Evolutionary conservation across 2,888 invertebrate genomes (phyloP).

Genomic region (Branchinecta sandiegonensis): DNA sequence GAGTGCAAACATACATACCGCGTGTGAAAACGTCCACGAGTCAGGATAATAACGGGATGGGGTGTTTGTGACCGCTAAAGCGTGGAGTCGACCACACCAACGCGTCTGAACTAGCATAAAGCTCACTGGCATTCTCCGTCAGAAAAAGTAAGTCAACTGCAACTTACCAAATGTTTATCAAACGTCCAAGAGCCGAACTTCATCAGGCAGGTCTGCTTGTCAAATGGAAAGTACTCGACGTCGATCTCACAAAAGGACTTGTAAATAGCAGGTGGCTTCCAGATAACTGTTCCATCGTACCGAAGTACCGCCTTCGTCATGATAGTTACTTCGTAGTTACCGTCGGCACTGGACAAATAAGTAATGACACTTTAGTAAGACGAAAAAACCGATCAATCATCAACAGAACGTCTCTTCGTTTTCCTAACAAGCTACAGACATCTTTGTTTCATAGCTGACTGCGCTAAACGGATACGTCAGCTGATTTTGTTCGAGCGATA

Average conservation of each 20-base stretch:
- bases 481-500: too few species aligned
- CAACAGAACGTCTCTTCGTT: not conserved
- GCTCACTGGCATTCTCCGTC: too few species aligned
- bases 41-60: too few species aligned
- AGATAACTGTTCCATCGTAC: conserved; percentile 79
- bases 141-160: too few species aligned
- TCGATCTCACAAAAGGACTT: conserved; percentile 93
- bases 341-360: conserved; percentile 61
- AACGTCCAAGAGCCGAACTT: conserved; percentile 92
- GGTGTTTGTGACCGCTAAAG: too few species aligned
- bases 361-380: conserved; percentile 7
- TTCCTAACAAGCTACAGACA: too few species aligned
- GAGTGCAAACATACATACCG: too few species aligned
- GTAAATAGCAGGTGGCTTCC: conserved; percentile 98
- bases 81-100: too few species aligned
- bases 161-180: conserved; percentile 75
- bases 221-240: conserved; percentile 88
- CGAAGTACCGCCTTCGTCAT: conserved; percentile 94
- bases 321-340: conserved; percentile 93
- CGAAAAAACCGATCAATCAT: conserved; percentile 1
- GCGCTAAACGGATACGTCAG: too few species aligned
- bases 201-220: conserved; percentile 88
- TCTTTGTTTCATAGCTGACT: too few species aligned
- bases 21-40: too few species aligned
- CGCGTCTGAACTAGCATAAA: too few species aligned